Base-by-base conservation (phyloP, 2,888 invertebrate genomes). In the Poecilobothrus nobilitatus region DNA sequence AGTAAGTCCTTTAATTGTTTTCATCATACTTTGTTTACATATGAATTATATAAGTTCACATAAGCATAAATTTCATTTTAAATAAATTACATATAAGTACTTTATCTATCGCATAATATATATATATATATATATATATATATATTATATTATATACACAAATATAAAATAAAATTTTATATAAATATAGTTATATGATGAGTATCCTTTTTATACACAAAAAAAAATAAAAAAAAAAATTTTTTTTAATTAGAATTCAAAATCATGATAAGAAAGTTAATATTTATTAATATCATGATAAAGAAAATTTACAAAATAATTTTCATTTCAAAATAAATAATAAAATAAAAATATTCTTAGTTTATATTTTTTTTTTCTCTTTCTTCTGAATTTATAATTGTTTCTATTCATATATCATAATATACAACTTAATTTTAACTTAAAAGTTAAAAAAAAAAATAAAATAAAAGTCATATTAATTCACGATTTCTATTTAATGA, bases 21-120 rank as follows among this genome's bases (percentile, higher is more conserved):
- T 53, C 53, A 53, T 53, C 53, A 53, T 53, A 53, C n/a, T 53
- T 53, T 53, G 15, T 53, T 53, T 53, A 53, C 9, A 41, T 53
- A 53, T 53, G n/a, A 53, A 53, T 53, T 53, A n/a, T 53, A n/a
- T n/a, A 53, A 53, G 53, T 53, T 53, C 53, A 53, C n/a, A 53
- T 53, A 53, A 9, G 53, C 53, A 53, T 53, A 53, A 53, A 53
- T 53, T 53, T 53, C 53, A 18, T 12, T 18, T 53, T 15, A 53
- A 53, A 53, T 53, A 53, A 53, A 53, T 6, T 53, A 12, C 9
- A 41, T 41, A 15, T 41, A 41, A 15, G 15, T 41, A n/a, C n/a
- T n/a, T n/a, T n/a, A n/a, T n/a, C n/a, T n/a, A n/a, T n/a, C n/a
- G n/a, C n/a, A n/a, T 41, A 41, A 41, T 41, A 18, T 53, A 18